phyloP scores from a whole-genome alignment of 92 coral and sea anemone genomes.

The Siderastrea siderea region DNA sequence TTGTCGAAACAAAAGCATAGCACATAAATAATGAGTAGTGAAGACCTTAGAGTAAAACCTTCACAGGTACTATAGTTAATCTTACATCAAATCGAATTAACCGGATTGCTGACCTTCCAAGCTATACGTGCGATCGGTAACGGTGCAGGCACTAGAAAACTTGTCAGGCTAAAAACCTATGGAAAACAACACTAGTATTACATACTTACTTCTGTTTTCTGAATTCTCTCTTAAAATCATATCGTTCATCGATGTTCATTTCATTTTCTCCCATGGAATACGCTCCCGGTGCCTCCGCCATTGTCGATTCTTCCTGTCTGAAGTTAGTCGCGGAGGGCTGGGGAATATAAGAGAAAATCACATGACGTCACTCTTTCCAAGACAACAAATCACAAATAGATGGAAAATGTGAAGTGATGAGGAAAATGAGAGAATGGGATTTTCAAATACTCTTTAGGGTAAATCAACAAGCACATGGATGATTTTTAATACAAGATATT shows the following conservation, averaged over 20 bases:
- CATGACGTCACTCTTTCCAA: slow-evolving; percentile 26
- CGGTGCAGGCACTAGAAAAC: not conserved
- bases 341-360: not conserved
- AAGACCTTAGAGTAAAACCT: not conserved
- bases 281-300: slow-evolving; percentile 79
- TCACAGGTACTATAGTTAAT: not conserved
- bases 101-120: not conserved
- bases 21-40: not conserved
- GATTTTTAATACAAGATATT: too few species aligned
- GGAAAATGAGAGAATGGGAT: not conserved
- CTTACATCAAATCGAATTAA: not conserved
- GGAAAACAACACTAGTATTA: not conserved
- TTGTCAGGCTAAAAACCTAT: not conserved
- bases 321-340: slow-evolving; percentile 14
- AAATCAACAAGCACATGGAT: too few species aligned
- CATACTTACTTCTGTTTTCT: slow-evolving; percentile 45
- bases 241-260: slow-evolving; percentile 35
- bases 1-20: not conserved
- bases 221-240: slow-evolving; percentile 32
- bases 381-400: not conserved
- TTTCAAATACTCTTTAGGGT: too few species aligned
- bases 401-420: not conserved
- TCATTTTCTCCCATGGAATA: slow-evolving; percentile 38
- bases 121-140: slow-evolving; percentile 8
- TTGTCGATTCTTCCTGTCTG: slow-evolving; percentile 30